These are phyloP conservation scores for Sibirionetta formosa DNA, from an alignment of 2,797 vertebrate genomes.

Conservation along the genomic window DNA sequence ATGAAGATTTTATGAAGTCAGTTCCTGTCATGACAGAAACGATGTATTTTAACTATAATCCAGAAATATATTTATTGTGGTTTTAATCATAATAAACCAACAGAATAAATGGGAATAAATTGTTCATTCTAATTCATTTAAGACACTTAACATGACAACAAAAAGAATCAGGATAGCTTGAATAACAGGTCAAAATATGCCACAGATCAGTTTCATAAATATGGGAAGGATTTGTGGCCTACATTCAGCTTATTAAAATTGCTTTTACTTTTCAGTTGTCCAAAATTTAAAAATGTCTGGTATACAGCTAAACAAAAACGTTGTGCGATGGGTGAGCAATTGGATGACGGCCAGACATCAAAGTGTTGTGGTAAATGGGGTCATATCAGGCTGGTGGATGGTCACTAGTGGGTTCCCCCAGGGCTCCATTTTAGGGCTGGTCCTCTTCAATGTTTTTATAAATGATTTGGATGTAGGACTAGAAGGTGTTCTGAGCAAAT, in stretches of 20 bases:
- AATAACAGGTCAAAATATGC: background rate
- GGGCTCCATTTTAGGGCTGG: too few relatives aligned
- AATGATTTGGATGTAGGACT: too few relatives aligned
- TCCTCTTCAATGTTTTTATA: too few relatives aligned
- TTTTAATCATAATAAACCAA: background rate
- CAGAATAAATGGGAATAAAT: background rate
- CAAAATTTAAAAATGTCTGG: too few relatives aligned
- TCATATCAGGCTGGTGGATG: too few relatives aligned
- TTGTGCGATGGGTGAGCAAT: too few relatives aligned
- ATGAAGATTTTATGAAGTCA: background rate
- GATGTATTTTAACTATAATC: background rate
- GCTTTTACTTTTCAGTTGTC: background rate
- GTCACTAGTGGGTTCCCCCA: too few relatives aligned
- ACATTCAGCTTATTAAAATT: background rate
- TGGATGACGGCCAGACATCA: too few relatives aligned
- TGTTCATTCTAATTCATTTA: background rate
- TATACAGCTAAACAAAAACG: too few relatives aligned
- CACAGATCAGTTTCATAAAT: background rate
- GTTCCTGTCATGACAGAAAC: background rate
- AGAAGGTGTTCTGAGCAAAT: too few relatives aligned
- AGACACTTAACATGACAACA: background rate
- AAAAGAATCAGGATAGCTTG: background rate
- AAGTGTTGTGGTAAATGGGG: too few relatives aligned
- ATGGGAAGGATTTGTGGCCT: background rate
- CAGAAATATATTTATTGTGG: background rate